Base-by-base conservation (phyloP, 2,888 invertebrate species). In the Himalopsyche kuldschensis region DNA sequence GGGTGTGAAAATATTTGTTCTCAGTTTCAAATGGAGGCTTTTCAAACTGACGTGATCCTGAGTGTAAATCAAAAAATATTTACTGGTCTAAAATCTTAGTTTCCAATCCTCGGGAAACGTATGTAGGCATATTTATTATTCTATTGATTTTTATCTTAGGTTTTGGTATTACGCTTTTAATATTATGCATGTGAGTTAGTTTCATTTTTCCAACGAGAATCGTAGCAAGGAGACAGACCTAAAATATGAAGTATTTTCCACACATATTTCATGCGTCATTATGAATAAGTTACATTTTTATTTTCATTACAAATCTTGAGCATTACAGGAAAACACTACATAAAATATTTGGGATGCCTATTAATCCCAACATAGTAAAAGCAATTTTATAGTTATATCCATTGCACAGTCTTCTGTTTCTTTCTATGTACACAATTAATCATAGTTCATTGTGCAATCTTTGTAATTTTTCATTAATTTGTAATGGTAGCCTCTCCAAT, bases 401-500 rank as follows among this genome's bases (percentile, higher is more conserved):
- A 27, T 69, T 24, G 69, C 30, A 24, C 63, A 69, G 69, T 27
- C 27, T 15, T 27, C 15, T 69, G 1, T 11, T 11, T 69, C 1
- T 17, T 17, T 75, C 30, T 8, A 41, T 63, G 47, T 81, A 76
- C 31, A 32, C 41, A 20, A 35, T 80, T 80, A 27, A 80, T 75
- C 30, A 15, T 80, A 41, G 75, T 80, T 27, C 24, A 63, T 79
- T 79, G 63, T 80, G 63, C 69, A 80, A 77, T 77, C 27, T 83
- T 32, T 83, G 41, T 80, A 80, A 80, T 47, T 46, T 69, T 46
- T 75, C 75, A 46, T 55, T 75, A 31, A 76, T 80, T 86, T 86
- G 86, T 86, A 85, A 86, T 86, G 86, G 86, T 75, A 84, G 85
- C 85, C 86, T 85, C 86, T 48, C 85, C 86, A 85, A 79, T 63